Base-by-base conservation (phyloP, 2,888 invertebrate genomes). In the Gnatocerus cornutus region DNA sequence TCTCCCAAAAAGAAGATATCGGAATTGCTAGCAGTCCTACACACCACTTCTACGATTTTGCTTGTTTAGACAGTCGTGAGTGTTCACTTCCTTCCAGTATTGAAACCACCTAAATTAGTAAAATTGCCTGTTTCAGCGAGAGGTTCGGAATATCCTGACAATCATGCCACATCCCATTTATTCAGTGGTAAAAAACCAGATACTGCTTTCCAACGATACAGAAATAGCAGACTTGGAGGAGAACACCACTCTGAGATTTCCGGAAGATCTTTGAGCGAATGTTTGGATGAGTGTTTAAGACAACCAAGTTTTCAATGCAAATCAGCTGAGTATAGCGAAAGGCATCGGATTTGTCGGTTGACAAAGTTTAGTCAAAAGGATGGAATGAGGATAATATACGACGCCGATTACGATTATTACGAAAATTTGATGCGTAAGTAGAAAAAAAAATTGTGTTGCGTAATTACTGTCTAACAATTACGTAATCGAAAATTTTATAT, bases 331-430 rank as follows among this genome's bases (percentile, higher is more conserved):
- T 96, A 95, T 84, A 95, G 95, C 77, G 95, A 95, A 81, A 89
- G 95, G 16, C 94, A 92, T 80, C 89, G 93, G 79, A 94, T 93
- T 50, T 96, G 96, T 82, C 88, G 95, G 37, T 88, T 96, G 74
- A 94, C 94, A 81, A 89, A 94, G 79, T 95, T 92, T 85, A 95
- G 94, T 85, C 93, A 95, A 85, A 90, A 93, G 79, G 94, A 95
- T 82, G 94, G 95, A 45, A 93, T 95, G 90, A 88, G 95, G 71
- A 91, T 96, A 63, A 92, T 95, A 74, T 95, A 95, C 82, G 96
- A 96, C 83, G 94, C 94, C 1, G 95, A 95, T 84, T 96, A 94
- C 84, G 96, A 96, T 86, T 96, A 96, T 85, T 96, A 96, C 81
- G 96, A 96, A 86, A 95, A 95, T 86, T 88, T 96, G 58, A 95